Evolutionary conservation across 2,113 vertebrate species (phyloP), one percentile per base, ranked within the genome.

Genomic region (Hylia prasina): DNA sequence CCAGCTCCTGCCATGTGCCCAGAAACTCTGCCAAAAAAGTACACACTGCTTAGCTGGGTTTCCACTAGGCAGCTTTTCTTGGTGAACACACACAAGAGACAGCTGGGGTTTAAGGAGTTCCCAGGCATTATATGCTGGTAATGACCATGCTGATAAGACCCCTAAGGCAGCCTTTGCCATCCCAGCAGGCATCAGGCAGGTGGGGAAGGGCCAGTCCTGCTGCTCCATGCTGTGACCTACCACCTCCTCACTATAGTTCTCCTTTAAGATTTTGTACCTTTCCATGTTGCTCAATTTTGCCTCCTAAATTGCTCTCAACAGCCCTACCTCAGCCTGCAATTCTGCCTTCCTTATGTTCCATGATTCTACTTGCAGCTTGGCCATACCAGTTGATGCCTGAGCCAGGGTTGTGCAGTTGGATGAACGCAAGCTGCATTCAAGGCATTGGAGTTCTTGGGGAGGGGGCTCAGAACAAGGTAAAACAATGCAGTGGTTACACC

Each of bases 371-470:
- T 0, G 0, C 51, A 66, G 50, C 35, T 58, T 4, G 2, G 28
- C 2, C 2, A 23, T 13, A 28, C 12, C 5, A 1, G 37, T 6
- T 61, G 31, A 11, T 60, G 27, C 33, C 48, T 0, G 2, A 69
- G 44, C 33, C 0, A 0, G 54, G 53, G 27, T 33, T 44, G 44
- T 0, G 0, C 13, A 20, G 54, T 11, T 40, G 40, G 31, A 56
- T 0, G 0, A 56, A n/a, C 10, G 18, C 22, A 14, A 51, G 37
- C 68, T 16, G 3, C 31, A 37, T 56, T 40, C 50, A 48, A 50
- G 42, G 24, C 1, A 4, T 19, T 0, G 0, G 1, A 60, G 15
- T 51, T 58, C 27, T 30, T 4, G 1, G 4, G 9, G 15, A 45
- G 7, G 7, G 24, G 56, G 17, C 18, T 56, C 73, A 71, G 21